phyloP scores from a whole-genome alignment of 2,113 vertebrate genomes.

The Oncorhynchus tshawytscha region DNA sequence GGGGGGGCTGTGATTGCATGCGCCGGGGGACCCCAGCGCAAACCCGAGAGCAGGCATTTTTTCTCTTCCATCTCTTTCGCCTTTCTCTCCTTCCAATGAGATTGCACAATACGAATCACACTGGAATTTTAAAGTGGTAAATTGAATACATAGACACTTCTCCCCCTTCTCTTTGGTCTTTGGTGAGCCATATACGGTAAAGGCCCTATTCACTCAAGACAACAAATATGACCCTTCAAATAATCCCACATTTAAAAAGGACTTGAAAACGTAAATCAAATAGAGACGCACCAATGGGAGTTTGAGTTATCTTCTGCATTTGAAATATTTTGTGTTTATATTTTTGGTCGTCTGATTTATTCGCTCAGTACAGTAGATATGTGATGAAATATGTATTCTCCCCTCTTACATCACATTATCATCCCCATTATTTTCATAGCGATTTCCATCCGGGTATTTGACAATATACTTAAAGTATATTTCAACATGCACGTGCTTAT shows the following conservation, averaged over 20 bases:
- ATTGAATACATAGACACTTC: conserved; percentile 60
- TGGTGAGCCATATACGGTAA: conserved; percentile 24
- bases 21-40: conserved; percentile 80
- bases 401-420: background rate
- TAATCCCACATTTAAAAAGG: conserved; percentile 59
- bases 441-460: background rate
- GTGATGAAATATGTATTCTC: background rate
- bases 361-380: background rate
- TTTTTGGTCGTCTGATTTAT: background rate
- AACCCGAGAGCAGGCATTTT: conserved; percentile 68
- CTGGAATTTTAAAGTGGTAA: conserved; percentile 65
- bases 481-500: background rate
- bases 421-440: background rate
- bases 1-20: conserved; percentile 72
- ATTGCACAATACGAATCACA: conserved; percentile 63
- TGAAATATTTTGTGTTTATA: conserved; percentile 39
- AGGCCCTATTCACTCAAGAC: conserved; percentile 37
- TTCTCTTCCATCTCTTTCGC: conserved; percentile 40
- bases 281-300: conserved; percentile 17
- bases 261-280: conserved; percentile 51
- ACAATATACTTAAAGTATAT: background rate
- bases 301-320: conserved; percentile 28
- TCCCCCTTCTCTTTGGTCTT: conserved; percentile 51
- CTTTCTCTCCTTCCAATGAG: conserved; percentile 61
- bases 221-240: conserved; percentile 56